phyloP scores from a whole-genome alignment of 2,888 invertebrate species.

The Cybosia mesomella region DNA sequence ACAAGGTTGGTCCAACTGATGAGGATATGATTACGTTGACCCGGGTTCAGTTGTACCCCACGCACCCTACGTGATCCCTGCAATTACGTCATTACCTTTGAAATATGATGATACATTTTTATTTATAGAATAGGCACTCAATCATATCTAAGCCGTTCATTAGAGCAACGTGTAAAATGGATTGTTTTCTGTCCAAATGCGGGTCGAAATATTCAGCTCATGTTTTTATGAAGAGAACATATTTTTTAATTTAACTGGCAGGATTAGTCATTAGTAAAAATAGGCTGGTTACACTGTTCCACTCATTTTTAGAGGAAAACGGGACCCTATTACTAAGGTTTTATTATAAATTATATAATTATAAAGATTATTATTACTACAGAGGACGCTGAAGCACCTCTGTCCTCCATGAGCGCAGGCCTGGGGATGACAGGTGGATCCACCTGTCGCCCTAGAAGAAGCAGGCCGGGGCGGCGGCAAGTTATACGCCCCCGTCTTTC shows the following conservation, averaged over 20 bases:
- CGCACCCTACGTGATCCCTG: background rate
- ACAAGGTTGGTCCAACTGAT: too few species aligned
- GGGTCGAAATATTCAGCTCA: background rate
- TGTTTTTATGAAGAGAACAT: constrained; percentile 7
- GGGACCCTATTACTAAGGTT: background rate
- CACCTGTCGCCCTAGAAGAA: too few species aligned
- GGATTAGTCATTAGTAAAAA: background rate
- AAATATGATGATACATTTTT: constrained; percentile 6
- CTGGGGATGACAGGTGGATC: too few species aligned
- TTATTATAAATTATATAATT: too few species aligned
- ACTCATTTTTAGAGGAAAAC: background rate
- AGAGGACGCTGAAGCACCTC: too few species aligned
- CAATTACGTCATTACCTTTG: background rate
- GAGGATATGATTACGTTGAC: background rate
- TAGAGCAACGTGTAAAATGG: constrained; percentile 7
- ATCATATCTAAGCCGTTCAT: constrained; percentile 9
- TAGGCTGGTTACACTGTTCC: background rate
- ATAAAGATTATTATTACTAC: too few species aligned
- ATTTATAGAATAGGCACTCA: constrained; percentile 5
- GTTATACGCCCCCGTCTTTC: too few species aligned
- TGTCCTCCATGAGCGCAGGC: too few species aligned
- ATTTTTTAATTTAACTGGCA: constrained; percentile 7
- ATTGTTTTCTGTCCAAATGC: constrained; percentile 4
- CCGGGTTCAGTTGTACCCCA: background rate
- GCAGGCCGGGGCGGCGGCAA: too few species aligned